Evolutionary conservation across 2,888 invertebrate genomes (phyloP), one percentile per base, ranked within the genome.

Genomic region (Euzetes globulus): DNA sequence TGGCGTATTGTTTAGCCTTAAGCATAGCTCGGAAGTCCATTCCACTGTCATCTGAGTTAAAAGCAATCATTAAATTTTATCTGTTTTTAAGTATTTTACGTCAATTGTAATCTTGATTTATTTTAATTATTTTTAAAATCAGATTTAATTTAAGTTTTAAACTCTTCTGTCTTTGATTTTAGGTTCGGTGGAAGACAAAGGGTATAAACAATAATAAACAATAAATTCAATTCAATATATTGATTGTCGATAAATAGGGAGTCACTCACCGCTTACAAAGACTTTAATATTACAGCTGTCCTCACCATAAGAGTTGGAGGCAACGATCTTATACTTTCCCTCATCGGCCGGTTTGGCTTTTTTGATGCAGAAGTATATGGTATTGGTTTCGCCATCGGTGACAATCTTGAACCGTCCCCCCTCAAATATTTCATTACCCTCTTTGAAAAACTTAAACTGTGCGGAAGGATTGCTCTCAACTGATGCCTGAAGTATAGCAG

Each of bases 11-110:
- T 81, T 94, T 79, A 86, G 94, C 96, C 85, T 95, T 96, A 80
- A 99, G 87, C 91, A 98, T 91, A 77, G 95, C 90, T 85, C 99
- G 90, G 91, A 98, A 99, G 85, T 99, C 99, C 91, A 98, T 92
- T 79, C 95, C 95, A 85, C 94, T 94, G 78, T 96, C 89, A 86
- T 95, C 97, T 74, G 27, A 29, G 9, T 55, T 47, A 7, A 73
- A 74, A 74, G 4, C 29, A 74, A 71, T 27, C 45, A 71, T 19
- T 41, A 13, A 41, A 33, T 33, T 33, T 6, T 33, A 4, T 6
- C 4, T 6, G 33, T 33, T 33, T n/a, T n/a, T n/a, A n/a, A n/a
- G n/a, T n/a, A n/a, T n/a, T n/a, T n/a, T n/a, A n/a, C n/a, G n/a
- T n/a, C n/a, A n/a, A n/a, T n/a, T n/a, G n/a, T n/a, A n/a, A n/a